Evolutionary conservation across 2,797 vertebrate genomes (phyloP).

Genomic region (Schizothorax lantsangensis): DNA sequence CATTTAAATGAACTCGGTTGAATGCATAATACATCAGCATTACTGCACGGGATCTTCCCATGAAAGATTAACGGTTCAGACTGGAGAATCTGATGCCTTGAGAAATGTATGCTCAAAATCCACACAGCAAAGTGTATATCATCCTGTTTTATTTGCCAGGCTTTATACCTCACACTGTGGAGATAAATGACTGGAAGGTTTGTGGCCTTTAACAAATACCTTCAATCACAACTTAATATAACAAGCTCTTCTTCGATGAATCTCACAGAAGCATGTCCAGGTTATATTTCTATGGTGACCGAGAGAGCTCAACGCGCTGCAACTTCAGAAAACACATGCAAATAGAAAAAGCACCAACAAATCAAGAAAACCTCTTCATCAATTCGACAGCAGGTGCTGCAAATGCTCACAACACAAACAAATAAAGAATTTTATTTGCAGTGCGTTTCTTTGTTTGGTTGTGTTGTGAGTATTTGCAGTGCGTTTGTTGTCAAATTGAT

Average conservation of each 20-base stretch:
- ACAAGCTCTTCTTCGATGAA: neutral
- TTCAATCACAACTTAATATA: conserved; percentile 30
- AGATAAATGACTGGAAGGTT: conserved; percentile 64
- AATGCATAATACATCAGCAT: conserved; percentile 73
- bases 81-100: conserved; percentile 65
- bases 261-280: neutral
- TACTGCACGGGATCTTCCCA: conserved; percentile 65
- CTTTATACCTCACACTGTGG: conserved; percentile 44
- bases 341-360: no score
- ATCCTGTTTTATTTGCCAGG: conserved; percentile 59
- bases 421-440: no score
- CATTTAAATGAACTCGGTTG: conserved; percentile 58
- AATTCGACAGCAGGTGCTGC: no score
- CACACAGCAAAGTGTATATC: conserved; percentile 64
- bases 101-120: conserved; percentile 69
- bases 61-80: conserved; percentile 70
- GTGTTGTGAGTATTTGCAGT: no score
- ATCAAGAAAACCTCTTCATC: no score
- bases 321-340: no score
- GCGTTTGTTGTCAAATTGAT: no score
- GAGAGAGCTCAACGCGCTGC: no score
- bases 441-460: no score
- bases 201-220: conserved; percentile 28
- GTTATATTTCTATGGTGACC: neutral
- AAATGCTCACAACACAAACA: no score